Conservation (phyloP, 2,113 vertebrate genomes). For the Esox niger region DNA sequence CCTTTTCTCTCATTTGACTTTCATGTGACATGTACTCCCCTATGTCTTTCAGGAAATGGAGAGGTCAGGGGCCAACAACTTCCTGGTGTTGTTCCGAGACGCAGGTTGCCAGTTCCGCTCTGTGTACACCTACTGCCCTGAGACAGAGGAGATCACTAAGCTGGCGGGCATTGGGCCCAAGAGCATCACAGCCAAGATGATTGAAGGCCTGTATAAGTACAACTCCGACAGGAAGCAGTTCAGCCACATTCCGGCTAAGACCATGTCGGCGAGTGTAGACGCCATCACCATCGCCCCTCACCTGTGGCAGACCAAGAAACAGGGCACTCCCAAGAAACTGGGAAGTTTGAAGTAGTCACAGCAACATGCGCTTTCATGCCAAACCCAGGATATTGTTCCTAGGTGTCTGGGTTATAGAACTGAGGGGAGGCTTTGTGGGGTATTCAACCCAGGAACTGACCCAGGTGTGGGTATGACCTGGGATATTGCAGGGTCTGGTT, state of each 20-base stretch:
- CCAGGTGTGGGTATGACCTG: slow-evolving; percentile 42
- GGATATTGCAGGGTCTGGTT: no score
- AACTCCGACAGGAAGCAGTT: slow-evolving; percentile 98
- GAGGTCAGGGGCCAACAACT: slow-evolving; percentile 93
- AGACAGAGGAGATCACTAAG: slow-evolving; percentile 90
- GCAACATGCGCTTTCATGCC: no score
- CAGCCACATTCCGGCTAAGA: slow-evolving; percentile 97
- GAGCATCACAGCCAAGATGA: slow-evolving; percentile 92
- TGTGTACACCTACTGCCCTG: slow-evolving; percentile 90
- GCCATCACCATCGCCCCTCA: slow-evolving; percentile 94
- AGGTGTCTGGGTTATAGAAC: no score
- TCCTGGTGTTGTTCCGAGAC: slow-evolving; percentile 95
- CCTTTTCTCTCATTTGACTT: neutral
- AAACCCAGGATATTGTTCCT: no score
- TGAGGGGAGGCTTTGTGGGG: no score
- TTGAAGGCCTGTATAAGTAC: slow-evolving; percentile 94
- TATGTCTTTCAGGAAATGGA: slow-evolving; percentile 88
- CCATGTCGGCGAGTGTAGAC: slow-evolving; percentile 94
- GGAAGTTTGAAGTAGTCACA: slow-evolving; percentile 51
- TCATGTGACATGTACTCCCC: neutral
- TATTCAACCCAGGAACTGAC: neutral
- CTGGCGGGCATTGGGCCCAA: slow-evolving; percentile 92
- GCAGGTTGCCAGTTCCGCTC: slow-evolving; percentile 95
- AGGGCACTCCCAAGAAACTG: slow-evolving; percentile 88
- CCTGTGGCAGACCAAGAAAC: slow-evolving; percentile 96